Evolutionary conservation across 2,113 vertebrate species (phyloP), one percentile per base, ranked within the genome.

Genomic region (Tringa solitaria): DNA sequence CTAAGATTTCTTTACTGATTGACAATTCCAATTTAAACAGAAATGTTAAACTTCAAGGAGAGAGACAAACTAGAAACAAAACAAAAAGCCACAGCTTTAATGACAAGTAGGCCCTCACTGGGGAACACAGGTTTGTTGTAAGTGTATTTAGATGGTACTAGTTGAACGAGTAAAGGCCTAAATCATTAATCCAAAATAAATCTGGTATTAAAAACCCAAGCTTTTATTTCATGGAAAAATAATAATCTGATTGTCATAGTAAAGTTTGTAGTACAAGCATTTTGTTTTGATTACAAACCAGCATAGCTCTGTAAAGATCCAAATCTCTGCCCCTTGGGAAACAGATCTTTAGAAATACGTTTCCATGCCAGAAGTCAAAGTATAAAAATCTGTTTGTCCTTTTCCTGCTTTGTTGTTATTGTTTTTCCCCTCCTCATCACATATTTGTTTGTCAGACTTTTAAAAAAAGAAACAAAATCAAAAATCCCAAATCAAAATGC

Each of bases 141-240:
- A 75, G 22, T 75, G 8, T 41, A 60, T 12, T 73, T 86, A 64
- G 20, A 68, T 39, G 26, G 33, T 68, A n/a, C 24, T 50, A 65
- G 48, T 20, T 85, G 82, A 76, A 87, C 39, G 30, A 83, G 21
- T 27, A 60, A 82, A 86, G 53, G 33, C 48, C 72, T 86, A 54
- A 90, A 88, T 84, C 61, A 76, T 83, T 61, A 92, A 93, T 86
- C 59, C 22, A 27, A 84, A 86, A 50, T 39, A 90, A 92, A 94
- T 76, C 70, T 73, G 53, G 16, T 80, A 65, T 88, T 83, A 67
- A 89, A 93, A 59, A 2, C 0, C 1, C 28, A 61, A 76, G 24
- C 24, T 90, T 83, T 88, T 73, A 33, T 41, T 73, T 48, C 30
- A 81, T 27, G 30, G 18, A 2, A 12, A 33, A 14, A 48, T 30